Conservation (phyloP, 1,140 invertebrate genomes). For the Lucilia sericata region DNA sequence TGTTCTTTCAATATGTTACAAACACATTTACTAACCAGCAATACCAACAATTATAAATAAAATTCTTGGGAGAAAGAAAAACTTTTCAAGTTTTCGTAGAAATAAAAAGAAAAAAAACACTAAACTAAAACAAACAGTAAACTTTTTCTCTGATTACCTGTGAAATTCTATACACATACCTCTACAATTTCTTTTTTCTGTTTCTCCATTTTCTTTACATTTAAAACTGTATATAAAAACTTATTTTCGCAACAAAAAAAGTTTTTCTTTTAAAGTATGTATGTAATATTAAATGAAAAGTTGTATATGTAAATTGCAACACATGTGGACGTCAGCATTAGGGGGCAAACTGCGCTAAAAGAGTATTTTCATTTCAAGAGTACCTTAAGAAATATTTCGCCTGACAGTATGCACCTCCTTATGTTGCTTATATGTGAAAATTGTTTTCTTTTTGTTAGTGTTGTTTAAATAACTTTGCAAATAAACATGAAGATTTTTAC, state of each 20-base stretch:
- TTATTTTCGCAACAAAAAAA: neutral
- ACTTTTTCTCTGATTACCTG: slow-evolving; percentile 13
- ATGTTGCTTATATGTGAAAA: neutral
- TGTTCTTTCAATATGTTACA: no score
- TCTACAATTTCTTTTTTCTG: neutral
- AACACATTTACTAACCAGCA: no score
- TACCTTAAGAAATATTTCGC: no score
- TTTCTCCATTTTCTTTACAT: neutral
- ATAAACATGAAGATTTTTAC: neutral
- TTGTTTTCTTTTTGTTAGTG: neutral
- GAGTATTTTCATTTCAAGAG: no score
- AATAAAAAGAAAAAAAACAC: neutral
- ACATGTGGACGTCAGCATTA: neutral
- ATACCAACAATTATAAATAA: no score
- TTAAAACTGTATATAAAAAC: neutral
- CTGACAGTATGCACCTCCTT: neutral
- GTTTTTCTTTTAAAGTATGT: neutral
- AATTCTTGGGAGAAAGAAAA: no score
- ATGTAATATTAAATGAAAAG: neutral
- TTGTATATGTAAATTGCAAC: neutral
- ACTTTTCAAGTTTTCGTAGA: neutral
- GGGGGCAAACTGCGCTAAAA: neutral
- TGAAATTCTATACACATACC: neutral
- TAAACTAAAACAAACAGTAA: neutral
- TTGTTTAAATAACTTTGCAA: neutral